Conservation (phyloP, 1,140 invertebrate species). For the Meloidogyne chitwoodi region DNA sequence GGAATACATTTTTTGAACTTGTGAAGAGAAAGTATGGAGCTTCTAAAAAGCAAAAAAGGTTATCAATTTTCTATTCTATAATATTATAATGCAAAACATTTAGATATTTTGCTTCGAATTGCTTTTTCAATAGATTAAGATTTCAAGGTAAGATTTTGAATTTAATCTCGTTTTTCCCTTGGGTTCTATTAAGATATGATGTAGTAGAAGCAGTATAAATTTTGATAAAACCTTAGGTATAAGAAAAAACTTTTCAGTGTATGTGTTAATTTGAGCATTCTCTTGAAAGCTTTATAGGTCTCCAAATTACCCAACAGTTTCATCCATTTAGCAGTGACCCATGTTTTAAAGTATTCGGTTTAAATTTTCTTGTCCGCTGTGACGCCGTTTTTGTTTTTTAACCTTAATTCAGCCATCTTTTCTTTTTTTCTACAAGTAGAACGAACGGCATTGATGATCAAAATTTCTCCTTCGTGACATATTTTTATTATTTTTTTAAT, state of each 20-base stretch:
- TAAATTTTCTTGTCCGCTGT: background rate
- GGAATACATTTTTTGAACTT: too few relatives aligned
- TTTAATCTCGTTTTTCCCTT: too few relatives aligned
- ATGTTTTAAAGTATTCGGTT: background rate
- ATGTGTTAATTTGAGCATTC: background rate
- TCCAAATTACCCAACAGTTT: background rate
- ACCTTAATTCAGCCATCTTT: background rate
- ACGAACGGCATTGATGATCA: background rate
- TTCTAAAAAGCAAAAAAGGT: too few relatives aligned
- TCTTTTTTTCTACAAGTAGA: background rate
- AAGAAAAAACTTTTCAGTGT: background rate
- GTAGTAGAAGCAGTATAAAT: too few relatives aligned
- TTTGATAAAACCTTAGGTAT: background rate
- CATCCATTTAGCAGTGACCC: background rate
- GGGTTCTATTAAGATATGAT: too few relatives aligned
- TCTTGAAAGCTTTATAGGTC: background rate
- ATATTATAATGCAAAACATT: too few relatives aligned
- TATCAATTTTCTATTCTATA: too few relatives aligned
- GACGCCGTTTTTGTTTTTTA: background rate
- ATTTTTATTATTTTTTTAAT: too few relatives aligned
- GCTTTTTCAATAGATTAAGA: too few relatives aligned
- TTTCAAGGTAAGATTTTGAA: too few relatives aligned
- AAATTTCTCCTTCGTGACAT: background rate
- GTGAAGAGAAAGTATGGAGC: too few relatives aligned
- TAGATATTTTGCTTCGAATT: too few relatives aligned